A percentile compares a stretch with the other conserved stretches of the same genome.
phyloP scores from a whole-genome alignment of 2,113 vertebrate genomes.

The Apodemus speciosus region DNA sequence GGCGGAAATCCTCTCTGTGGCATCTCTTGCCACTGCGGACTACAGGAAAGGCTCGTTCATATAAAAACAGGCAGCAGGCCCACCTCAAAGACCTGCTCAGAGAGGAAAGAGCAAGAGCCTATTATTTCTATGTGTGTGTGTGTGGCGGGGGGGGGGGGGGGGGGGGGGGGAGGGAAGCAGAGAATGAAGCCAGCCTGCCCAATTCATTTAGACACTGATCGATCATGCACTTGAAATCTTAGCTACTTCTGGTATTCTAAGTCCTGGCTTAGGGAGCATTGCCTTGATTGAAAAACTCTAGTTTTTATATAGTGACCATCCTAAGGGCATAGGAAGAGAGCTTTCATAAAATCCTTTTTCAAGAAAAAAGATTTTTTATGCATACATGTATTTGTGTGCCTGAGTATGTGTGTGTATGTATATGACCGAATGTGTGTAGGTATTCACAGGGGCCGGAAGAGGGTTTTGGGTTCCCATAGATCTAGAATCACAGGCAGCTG shows the following conservation, averaged over 20 bases:
- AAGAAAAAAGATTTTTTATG: background rate
- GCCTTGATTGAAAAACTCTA: background rate
- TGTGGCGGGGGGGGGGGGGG: too few relatives aligned
- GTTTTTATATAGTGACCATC: background rate
- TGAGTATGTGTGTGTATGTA: background rate
- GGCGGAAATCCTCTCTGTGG: background rate
- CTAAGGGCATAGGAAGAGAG: background rate
- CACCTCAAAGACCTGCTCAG: background rate
- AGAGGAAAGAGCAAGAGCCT: background rate
- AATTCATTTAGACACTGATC: background rate
- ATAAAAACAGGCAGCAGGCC: background rate
- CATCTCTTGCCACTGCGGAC: background rate
- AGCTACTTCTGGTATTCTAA: constrained; percentile 16
- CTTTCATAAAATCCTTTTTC: background rate
- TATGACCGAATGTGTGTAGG: background rate
- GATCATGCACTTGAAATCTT: constrained; percentile 6
- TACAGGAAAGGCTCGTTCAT: constrained; percentile 1
- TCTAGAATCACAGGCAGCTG: background rate
- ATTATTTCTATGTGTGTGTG: background rate
- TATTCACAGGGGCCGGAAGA: background rate
- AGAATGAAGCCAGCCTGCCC: background rate
- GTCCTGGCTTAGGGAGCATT: background rate
- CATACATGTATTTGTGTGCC: background rate
- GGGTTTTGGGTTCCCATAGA: background rate
- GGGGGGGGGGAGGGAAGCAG: too few relatives aligned